Percentiles rank a stretch among this genome's conserved stretches.
These are phyloP conservation scores for Lasioglossum leucozonium DNA, from an alignment of 2,888 invertebrate species.

Conservation along the genomic window DNA sequence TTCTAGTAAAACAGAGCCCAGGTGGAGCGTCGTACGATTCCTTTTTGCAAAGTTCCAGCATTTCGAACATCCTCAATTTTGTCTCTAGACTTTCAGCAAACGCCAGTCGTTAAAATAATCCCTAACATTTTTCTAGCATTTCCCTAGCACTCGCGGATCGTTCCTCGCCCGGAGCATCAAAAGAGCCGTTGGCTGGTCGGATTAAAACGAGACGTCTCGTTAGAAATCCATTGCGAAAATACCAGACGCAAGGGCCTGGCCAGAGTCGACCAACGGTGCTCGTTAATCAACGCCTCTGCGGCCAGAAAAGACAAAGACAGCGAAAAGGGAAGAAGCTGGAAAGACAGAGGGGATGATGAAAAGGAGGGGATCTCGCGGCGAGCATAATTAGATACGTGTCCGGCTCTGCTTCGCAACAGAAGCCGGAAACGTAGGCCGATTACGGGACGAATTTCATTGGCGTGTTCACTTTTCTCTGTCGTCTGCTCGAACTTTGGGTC, in stretches of 20 bases:
- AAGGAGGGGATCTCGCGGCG: not conserved
- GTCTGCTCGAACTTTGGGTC: constrained; percentile 24
- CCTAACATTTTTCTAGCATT: not conserved
- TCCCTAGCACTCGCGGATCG: not conserved
- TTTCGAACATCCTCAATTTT: not conserved
- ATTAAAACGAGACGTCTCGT: constrained; percentile 31
- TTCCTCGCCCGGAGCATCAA: not conserved
- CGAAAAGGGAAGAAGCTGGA: not conserved
- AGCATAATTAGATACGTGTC: not conserved
- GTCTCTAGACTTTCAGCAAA: not conserved
- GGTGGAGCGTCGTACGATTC: not conserved
- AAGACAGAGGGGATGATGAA: not conserved
- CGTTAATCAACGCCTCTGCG: constrained; percentile 47
- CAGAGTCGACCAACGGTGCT: constrained; percentile 17
- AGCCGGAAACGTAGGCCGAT: not conserved
- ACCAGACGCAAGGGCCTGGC: constrained; percentile 9
- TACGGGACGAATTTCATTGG: not conserved
- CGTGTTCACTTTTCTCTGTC: not conserved
- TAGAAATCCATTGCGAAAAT: constrained; percentile 30
- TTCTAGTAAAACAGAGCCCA: not conserved
- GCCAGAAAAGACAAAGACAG: not conserved
- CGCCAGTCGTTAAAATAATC: no score
- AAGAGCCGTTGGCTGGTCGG: not conserved
- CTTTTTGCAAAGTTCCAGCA: not conserved
- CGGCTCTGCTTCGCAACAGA: not conserved